phyloP scores from a whole-genome alignment of 2,113 vertebrate species.

The Neolamprologus sp. region DNA sequence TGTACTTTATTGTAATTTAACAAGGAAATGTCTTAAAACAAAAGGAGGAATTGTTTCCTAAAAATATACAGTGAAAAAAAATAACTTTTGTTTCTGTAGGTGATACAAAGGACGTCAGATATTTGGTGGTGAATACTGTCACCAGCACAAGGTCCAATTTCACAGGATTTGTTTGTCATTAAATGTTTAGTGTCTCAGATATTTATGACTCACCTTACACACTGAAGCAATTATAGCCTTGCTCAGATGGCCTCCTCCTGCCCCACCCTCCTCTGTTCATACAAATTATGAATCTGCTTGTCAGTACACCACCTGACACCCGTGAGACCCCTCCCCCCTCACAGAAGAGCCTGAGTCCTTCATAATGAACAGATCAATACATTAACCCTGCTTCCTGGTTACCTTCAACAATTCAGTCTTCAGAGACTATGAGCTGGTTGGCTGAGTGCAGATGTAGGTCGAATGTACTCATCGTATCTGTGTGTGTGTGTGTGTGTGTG shows the following conservation, averaged over 20 bases:
- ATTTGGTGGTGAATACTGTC: background rate
- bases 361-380: background rate
- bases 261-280: background rate
- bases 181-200: background rate
- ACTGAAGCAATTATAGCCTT: background rate
- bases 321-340: background rate
- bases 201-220: background rate
- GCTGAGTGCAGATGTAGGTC: background rate
- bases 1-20: background rate
- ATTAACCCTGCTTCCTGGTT: background rate
- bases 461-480: background rate
- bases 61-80: background rate
- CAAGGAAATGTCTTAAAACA: background rate
- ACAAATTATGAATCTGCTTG: background rate
- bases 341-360: background rate
- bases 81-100: background rate
- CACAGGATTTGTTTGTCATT: background rate
- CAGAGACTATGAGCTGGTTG: background rate
- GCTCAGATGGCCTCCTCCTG: background rate
- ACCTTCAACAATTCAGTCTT: background rate
- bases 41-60: rapidly evolving
- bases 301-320: background rate
- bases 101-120: rapidly evolving
- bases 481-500: background rate
- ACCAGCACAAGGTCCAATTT: rapidly evolving